Conservation (phyloP, 2,797 vertebrate species). For the Cheirogaleus major region DNA sequence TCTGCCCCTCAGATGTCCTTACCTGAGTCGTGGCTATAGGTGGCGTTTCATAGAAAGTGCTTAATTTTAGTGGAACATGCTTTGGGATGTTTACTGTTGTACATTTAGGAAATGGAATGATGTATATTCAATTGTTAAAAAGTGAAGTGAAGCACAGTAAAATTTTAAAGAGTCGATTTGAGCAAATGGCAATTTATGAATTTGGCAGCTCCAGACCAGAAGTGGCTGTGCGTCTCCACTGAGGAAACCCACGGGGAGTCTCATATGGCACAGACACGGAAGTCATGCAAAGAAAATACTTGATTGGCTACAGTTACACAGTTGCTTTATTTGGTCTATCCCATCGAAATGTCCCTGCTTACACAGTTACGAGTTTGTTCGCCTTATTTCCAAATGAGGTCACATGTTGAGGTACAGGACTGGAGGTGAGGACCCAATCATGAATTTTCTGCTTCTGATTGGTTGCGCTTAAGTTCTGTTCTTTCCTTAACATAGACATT, state of each 20-base stretch:
- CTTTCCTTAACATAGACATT: neutral
- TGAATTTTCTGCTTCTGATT: neutral
- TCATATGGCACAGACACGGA: accelerated
- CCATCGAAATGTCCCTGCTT: too few relatives aligned
- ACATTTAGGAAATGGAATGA: neutral
- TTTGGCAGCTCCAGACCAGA: too few relatives aligned
- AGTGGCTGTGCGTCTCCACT: accelerated
- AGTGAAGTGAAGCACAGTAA: neutral
- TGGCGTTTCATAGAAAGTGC: neutral
- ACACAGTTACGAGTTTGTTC: neutral
- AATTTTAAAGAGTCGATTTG: neutral
- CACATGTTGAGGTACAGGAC: neutral
- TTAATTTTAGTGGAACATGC: neutral
- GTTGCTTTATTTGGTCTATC: accelerated
- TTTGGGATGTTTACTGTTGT: neutral
- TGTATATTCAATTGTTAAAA: neutral
- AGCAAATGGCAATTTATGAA: neutral
- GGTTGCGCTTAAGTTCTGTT: neutral
- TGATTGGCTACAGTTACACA: neutral
- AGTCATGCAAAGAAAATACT: neutral
- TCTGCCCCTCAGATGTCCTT: neutral
- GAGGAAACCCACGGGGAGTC: accelerated
- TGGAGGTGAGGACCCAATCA: neutral
- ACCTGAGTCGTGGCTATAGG: neutral
- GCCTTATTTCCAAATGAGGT: neutral